Conservation (phyloP, 2,888 invertebrate genomes). For the Caenorhabditis imperialis region DNA sequence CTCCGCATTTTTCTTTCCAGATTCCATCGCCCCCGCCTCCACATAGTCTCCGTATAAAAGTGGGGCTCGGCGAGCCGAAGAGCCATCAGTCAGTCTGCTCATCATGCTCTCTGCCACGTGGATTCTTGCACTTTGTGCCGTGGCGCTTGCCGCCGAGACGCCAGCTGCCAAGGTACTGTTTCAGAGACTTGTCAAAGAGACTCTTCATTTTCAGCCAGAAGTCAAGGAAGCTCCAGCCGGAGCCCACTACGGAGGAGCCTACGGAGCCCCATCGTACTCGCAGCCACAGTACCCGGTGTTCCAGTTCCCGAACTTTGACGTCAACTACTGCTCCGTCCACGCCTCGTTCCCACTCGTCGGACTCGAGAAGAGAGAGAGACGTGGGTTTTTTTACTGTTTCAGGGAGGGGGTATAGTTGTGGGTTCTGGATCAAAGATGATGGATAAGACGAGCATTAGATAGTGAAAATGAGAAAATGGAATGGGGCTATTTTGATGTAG, state of each 20-base stretch:
- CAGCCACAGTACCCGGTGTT: conserved; percentile 55
- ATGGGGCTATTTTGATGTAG: no score
- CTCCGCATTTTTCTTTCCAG: background rate
- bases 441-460: no score
- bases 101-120: conserved; percentile 31
- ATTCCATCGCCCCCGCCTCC: background rate
- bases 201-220: conserved; percentile 18
- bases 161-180: conserved; percentile 10
- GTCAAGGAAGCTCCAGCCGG: conserved; percentile 40
- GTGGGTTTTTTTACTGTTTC: conserved; percentile 9
- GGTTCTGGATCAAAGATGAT: no score
- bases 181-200: background rate
- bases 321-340: conserved; percentile 68
- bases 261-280: conserved; percentile 18
- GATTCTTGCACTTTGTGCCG: conserved; percentile 24
- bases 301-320: conserved; percentile 62
- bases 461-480: no score
- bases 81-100: background rate
- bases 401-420: background rate
- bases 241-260: conserved; percentile 37
- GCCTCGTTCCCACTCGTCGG: conserved; percentile 66
- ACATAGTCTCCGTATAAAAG: background rate
- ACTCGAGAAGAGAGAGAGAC: conserved; percentile 42
- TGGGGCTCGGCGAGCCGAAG: background rate
- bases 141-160: background rate